phyloP scores from a whole-genome alignment of 2,113 vertebrate species.

The Tympanuchus pallidicinctus region DNA sequence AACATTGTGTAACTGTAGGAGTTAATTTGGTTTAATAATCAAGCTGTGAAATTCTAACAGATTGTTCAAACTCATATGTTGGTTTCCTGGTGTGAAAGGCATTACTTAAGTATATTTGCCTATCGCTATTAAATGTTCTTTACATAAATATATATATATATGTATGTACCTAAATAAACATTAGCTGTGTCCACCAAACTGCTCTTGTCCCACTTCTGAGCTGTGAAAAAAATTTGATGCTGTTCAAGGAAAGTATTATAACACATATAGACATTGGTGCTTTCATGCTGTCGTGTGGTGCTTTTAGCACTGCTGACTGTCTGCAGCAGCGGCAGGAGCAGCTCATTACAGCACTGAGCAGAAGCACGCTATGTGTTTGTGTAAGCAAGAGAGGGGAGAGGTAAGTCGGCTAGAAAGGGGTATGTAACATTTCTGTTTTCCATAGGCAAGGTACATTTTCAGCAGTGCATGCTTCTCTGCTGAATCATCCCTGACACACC shows the following conservation, averaged over 20 bases:
- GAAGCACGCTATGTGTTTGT: neutral
- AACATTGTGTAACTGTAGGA: neutral
- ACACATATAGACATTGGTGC: neutral
- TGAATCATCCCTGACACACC: slow-evolving; percentile 59
- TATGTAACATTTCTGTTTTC: slow-evolving; percentile 2
- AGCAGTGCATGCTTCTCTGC: neutral
- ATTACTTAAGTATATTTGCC: neutral
- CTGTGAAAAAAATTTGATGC: neutral
- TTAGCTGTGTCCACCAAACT: neutral
- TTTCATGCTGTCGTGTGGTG: neutral
- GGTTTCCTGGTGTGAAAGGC: neutral
- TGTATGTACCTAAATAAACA: neutral
- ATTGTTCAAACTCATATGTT: neutral
- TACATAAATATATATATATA: neutral
- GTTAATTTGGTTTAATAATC: slow-evolving; percentile 41
- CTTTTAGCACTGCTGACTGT: neutral
- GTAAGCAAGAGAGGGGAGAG: neutral
- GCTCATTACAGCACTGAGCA: neutral
- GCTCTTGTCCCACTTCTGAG: neutral
- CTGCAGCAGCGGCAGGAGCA: neutral
- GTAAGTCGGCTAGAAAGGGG: neutral
- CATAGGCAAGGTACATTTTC: neutral
- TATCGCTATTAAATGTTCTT: neutral
- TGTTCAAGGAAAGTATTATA: neutral
- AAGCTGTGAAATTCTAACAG: slow-evolving; percentile 30